Evolutionary conservation across 2,888 invertebrate genomes (phyloP).

Genomic region (Octonoba sinensis): DNA sequence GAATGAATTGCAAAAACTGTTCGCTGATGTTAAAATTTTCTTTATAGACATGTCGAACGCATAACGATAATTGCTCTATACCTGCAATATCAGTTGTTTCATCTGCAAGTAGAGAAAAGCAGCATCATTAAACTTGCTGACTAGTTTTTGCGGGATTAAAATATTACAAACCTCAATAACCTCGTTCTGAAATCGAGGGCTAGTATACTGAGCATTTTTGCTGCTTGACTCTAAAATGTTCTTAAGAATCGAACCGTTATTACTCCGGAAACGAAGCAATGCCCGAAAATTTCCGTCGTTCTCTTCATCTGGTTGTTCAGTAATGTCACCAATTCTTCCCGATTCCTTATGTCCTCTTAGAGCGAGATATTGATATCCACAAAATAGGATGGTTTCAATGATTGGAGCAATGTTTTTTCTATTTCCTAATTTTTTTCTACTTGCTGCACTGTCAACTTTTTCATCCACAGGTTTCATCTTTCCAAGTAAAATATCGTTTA

Average conservation of each 20-base stretch:
- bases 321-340: conserved; percentile 7
- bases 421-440: not conserved
- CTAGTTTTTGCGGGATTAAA: too few relatives aligned
- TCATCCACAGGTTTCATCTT: not conserved
- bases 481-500: too few relatives aligned
- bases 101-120: too few relatives aligned
- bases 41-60: not conserved
- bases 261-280: too few relatives aligned
- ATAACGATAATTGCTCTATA: too few relatives aligned
- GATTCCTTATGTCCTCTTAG: conserved; percentile 2
- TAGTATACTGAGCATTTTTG: conserved; percentile 5
- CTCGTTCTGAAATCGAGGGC: not conserved
- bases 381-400: conserved; percentile 3
- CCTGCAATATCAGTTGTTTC: too few relatives aligned
- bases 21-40: not conserved
- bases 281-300: too few relatives aligned
- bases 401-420: conserved; percentile 4
- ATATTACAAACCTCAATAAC: too few relatives aligned
- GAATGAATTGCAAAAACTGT: conserved; percentile 11
- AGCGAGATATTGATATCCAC: not conserved
- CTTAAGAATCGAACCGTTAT: not conserved
- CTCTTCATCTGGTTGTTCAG: too few relatives aligned
- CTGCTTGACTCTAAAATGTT: not conserved
- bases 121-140: too few relatives aligned
- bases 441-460: not conserved